Conservation (phyloP, 2,113 vertebrate genomes). For the Lycocorax pyrrhopterus region DNA sequence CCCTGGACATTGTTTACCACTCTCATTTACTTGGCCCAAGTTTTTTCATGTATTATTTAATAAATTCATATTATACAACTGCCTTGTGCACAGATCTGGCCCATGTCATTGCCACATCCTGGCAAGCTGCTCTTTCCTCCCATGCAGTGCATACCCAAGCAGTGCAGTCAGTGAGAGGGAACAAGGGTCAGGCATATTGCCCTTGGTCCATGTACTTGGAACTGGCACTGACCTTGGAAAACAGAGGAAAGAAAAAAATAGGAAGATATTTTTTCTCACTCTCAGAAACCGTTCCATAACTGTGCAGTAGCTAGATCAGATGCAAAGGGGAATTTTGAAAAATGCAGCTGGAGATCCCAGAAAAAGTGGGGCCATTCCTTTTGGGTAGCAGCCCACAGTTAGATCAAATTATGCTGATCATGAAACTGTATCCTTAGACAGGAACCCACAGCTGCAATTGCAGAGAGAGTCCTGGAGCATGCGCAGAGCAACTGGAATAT, state of each 20-base stretch:
- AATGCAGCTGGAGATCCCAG: background rate
- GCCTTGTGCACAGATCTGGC: background rate
- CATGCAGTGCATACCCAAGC: background rate
- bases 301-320: background rate
- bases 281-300: background rate
- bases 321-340: background rate
- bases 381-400: conserved; percentile 45
- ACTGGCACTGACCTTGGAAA: background rate
- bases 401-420: conserved; percentile 60
- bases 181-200: background rate
- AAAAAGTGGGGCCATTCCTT: conserved; percentile 20
- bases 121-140: background rate
- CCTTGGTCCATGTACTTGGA: background rate
- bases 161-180: background rate
- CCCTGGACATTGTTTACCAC: background rate
- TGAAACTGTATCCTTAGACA: conserved; percentile 56
- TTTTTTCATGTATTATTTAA: background rate
- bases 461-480: background rate
- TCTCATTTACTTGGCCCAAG: background rate
- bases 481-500: conserved; percentile 15
- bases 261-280: background rate
- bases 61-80: background rate
- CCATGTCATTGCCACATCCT: background rate
- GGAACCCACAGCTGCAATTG: conserved; percentile 51
- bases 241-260: background rate